These are phyloP conservation scores for Drosophila fulvimacula DNA, from an alignment of 2,888 invertebrate genomes.

Conservation along the genomic window DNA sequence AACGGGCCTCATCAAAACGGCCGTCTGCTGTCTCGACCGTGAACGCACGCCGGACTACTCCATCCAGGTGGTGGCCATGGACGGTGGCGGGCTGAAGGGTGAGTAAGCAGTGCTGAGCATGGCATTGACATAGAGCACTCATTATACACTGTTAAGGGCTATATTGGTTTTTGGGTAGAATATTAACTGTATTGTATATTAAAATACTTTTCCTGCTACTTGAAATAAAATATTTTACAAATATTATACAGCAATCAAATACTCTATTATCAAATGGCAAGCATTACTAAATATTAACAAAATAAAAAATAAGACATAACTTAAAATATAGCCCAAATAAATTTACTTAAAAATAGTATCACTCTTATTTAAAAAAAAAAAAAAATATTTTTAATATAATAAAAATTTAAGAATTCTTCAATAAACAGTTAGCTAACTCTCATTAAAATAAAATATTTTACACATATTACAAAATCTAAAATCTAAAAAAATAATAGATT, in stretches of 20 bases:
- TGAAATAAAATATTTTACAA: too few species aligned
- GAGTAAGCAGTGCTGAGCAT: conserved; percentile 78
- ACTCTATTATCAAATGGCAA: neutral
- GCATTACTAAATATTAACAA: neutral
- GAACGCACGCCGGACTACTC: conserved; percentile 98
- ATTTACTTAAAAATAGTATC: neutral
- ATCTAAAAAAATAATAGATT: too few species aligned
- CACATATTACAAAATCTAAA: too few species aligned
- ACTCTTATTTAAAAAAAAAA: too few species aligned
- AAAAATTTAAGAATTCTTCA: too few species aligned
- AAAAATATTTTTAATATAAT: too few species aligned
- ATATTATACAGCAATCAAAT: too few species aligned
- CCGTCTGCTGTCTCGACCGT: conserved; percentile 96
- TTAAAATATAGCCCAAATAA: neutral
- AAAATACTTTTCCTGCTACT: too few species aligned
- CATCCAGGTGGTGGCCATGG: conserved; percentile 97
- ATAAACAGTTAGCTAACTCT: too few species aligned
- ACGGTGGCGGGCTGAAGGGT: conserved; percentile 96
- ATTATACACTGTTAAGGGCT: neutral
- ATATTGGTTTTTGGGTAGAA: neutral
- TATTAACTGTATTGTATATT: too few species aligned
- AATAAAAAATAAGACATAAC: neutral
- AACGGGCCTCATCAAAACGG: conserved; percentile 97
- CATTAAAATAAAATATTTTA: too few species aligned
- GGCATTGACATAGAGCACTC: conserved; percentile 8